Evolutionary conservation across 2,113 vertebrate species (phyloP), one percentile per base, ranked within the genome.

Genomic region (Hoplias malabaricus): DNA sequence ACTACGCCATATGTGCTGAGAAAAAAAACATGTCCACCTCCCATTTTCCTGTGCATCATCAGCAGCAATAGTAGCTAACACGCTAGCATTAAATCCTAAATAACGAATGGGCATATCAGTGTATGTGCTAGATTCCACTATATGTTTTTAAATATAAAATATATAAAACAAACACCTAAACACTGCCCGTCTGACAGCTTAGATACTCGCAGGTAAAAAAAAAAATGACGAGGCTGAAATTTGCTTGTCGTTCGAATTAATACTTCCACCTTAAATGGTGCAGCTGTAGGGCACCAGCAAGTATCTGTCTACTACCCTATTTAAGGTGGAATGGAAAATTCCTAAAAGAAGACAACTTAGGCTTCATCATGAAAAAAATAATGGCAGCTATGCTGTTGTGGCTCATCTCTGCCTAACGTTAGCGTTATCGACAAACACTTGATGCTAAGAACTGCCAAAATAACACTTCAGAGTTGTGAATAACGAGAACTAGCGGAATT

Each of bases 21-120:
- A 91, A 83, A 90, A 88, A 85, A 91, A 87, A 91, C 88, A 90
- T 83, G 91, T 93, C 91, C 93, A 92, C 92, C 91, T 93, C 90
- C 90, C 89, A 88, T 92, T 90, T 91, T 92, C 89, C 88, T 87
- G 90, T 90, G 90, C 91, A 90, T 93, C 92, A 91, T 87, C 90
- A 91, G 83, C 89, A 23, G 4, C 42, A 91, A 82, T 89, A 11
- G 33, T 83, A 89, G 90, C 92, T 92, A 91, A 89, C 83, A 54
- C 84, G 86, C 87, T 90, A 89, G 86, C 84, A 61, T 33, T 61
- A 61, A 16, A 29, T 1, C 59, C 19, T n/a, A n/a, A 5, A n/a
- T 16, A 53, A 53, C 16, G 48, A n/a, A 16, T n/a, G 48, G 21
- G n/a, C n/a, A n/a, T n/a, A n/a, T n/a, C n/a, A n/a, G n/a, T n/a